These are phyloP conservation scores for Melanotaenia nigrans DNA, from an alignment of 2,797 vertebrate genomes.

Conservation along the genomic window DNA sequence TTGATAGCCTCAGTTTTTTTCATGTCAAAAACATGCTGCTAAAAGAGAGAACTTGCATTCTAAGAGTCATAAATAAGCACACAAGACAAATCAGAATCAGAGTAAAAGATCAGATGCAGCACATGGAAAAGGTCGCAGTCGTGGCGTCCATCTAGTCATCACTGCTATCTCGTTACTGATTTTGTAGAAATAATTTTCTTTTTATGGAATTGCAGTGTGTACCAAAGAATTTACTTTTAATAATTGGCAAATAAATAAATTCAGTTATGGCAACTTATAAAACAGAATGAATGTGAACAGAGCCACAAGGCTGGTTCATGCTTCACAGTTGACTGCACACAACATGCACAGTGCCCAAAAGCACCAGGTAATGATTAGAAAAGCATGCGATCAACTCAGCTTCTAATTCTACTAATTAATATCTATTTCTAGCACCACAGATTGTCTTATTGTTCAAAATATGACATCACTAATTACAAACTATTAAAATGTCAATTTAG, in stretches of 20 bases:
- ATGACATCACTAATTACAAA: neutral
- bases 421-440: neutral
- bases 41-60: neutral
- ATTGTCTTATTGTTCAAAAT: neutral
- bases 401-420: neutral
- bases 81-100: conserved; percentile 13
- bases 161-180: neutral
- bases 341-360: conserved; percentile 45
- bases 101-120: neutral
- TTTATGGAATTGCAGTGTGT: conserved; percentile 1
- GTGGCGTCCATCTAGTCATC: neutral
- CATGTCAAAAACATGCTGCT: neutral
- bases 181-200: neutral
- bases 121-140: neutral
- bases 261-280: conserved; percentile 21
- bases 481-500: neutral
- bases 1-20: neutral
- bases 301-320: conserved; percentile 60
- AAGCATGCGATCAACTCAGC: conserved; percentile 20
- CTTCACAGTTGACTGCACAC: conserved; percentile 42
- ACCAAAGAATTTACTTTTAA: conserved; percentile 20
- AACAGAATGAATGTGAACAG: conserved; percentile 45
- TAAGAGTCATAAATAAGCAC: neutral
- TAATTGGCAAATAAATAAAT: neutral
- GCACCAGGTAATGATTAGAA: conserved; percentile 16